Evolutionary conservation across 2,888 invertebrate species (phyloP), one percentile per base, ranked within the genome.

Genomic region (Girardia tigrina): DNA sequence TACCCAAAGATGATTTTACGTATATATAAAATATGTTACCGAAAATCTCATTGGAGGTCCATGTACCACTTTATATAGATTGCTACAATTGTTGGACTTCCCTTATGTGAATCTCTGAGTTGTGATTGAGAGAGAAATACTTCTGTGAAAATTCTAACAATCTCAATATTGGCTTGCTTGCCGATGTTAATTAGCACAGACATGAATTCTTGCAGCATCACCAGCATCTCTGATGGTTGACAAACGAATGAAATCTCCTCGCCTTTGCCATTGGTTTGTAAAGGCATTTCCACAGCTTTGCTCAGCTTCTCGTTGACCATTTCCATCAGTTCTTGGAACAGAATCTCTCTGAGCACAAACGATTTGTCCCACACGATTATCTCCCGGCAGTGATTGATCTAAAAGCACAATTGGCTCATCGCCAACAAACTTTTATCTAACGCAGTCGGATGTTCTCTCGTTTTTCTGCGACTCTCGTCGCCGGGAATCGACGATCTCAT

Each of bases 351-450:
- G 0, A 98, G 98, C 0, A 95, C 94, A 86, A 98, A 98, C 0
- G 94, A 94, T 82, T 98, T 97, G 80, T 98, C 95, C 94, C 95
- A 97, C 0, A 98, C 95, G 82, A 91, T 91, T 26, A 99, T 93
- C 23, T 94, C 93, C 1, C 91, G 90, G 82, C 92, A 92, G 83
- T 94, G 94, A 85, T 97, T 95, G 75, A 99, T 92, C 20, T 95
- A 94, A 84, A 88, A 95, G 83, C 95, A 97, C 0, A 98, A 86
- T 85, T 98, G 98, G 0, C 95, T 97, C 75, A 98, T 85, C 0
- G 95, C 95, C 94, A 97, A 95, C 82, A 97, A 95, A 76, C 95
- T 86, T 84, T 97, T 97, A 83, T 97, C 97, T 94, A 95, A 94
- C 71, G 87, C 93, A 1, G 94, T 97, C 76, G 98, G 87, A 81